Base-by-base conservation (phyloP, 1,140 invertebrate species). In the Mamestra configurata region DNA sequence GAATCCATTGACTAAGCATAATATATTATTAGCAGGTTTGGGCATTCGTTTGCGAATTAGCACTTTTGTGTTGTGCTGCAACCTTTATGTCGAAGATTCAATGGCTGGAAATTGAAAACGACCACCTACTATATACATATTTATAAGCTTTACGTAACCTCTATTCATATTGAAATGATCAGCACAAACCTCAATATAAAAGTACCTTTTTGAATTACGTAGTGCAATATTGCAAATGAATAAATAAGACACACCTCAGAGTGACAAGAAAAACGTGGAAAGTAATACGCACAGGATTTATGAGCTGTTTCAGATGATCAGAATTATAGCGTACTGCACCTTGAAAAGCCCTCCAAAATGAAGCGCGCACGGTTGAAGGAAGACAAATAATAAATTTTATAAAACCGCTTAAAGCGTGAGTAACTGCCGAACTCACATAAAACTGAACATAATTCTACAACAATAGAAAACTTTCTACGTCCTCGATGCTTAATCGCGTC, bases 381-480 rank as follows among this genome's bases (percentile, higher is more conserved):
- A 31, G 15, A 64, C 18, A 66, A 18, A 20, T 8, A 22, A 66
- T 18, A 66, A 22, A 20, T 20, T 66, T 59, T 59, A 59, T 31
- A 59, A 66, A 40, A 66, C 18, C 18, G 18, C 10, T 20, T 8
- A 20, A 5, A 40, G n/a, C 31, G 61, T 37, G 35, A 66, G 61
- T 40, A 66, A 66, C 31, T 7, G 61, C n/a, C 35, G 35, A 18
- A 20, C 61, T 66, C 61, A 22, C 35, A 66, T 66, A 66, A 66
- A 66, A 66, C 61, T 40, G 55, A 27, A 66, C 61, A 66, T 66
- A 66, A 66, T 66, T 70, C 43, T 40, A 49, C 22, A 18, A 70
- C 66, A 70, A 46, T 70, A 70, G 11, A 70, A 46, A 70, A 70
- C 66, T 70, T 70, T 70, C 18, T 22, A 40, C 35, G n/a, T 66